Percentiles rank a stretch among this genome's conserved stretches.
phyloP scores from a whole-genome alignment of 2,888 invertebrate species.

The Drosophila falleni region DNA sequence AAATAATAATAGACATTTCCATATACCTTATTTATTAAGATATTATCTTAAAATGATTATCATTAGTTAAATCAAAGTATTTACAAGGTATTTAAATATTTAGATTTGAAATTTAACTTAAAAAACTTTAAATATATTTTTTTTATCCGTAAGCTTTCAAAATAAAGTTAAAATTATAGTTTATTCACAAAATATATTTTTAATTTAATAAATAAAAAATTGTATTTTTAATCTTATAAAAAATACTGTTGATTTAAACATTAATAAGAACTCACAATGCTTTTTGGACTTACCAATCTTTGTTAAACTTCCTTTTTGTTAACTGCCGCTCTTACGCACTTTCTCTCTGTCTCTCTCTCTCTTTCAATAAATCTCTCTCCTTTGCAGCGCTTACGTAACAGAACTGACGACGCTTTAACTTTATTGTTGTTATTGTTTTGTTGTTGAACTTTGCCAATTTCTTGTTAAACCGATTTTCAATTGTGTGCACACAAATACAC shows the following conservation, averaged over 20 bases:
- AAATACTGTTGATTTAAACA: not conserved
- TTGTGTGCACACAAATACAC: conserved; percentile 22
- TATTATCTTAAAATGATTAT: not conserved
- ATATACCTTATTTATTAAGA: not conserved
- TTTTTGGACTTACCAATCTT: conserved; percentile 42
- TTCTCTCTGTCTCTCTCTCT: not conserved
- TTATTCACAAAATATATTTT: too few relatives aligned
- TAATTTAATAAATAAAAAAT: too few relatives aligned
- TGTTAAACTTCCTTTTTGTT: conserved; percentile 7
- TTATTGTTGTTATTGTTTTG: conserved; percentile 18
- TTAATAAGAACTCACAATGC: not conserved
- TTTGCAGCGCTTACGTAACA: conserved; percentile 41
- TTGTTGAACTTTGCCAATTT: conserved; percentile 46
- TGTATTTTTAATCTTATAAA: too few relatives aligned
- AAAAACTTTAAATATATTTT: too few relatives aligned
- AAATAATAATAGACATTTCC: not conserved
- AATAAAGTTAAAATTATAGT: too few relatives aligned
- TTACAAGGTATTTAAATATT: too few relatives aligned
- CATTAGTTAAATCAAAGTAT: too few relatives aligned
- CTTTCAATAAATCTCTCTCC: not conserved
- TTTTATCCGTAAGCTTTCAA: too few relatives aligned
- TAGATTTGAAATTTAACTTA: too few relatives aligned
- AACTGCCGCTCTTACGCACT: conserved; percentile 1
- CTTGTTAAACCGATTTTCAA: conserved; percentile 36
- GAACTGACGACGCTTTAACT: conserved; percentile 20